Evolutionary conservation across 64 coral and sea anemone species (phyloP).

Genomic region (Dendronephthya gigantea): DNA sequence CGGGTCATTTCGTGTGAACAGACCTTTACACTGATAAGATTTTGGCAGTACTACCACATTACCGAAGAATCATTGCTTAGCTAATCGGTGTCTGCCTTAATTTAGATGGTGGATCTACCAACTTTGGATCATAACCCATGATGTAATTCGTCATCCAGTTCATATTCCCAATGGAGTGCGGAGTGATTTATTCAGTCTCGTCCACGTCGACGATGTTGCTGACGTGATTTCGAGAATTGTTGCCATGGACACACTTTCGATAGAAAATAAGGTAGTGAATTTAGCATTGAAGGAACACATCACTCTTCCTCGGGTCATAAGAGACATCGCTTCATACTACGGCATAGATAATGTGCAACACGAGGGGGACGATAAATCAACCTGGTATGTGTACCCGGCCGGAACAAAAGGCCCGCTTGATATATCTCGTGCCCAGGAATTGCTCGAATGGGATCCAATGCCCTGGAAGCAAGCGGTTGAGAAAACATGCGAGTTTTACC

Average conservation of each 20-base stretch:
- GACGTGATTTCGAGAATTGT: slow-evolving; percentile 56
- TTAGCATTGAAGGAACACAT: slow-evolving; percentile 86
- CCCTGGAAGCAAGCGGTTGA: slow-evolving; percentile 47
- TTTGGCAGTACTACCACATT: too few relatives aligned
- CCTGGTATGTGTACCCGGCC: slow-evolving; percentile 87
- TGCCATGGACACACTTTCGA: slow-evolving; percentile 33
- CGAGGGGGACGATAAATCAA: slow-evolving; percentile 43
- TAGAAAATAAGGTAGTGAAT: slow-evolving; percentile 70
- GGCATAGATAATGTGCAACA: neutral
- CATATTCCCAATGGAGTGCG: slow-evolving; percentile 65
- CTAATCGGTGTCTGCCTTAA: neutral
- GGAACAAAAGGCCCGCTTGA: slow-evolving; percentile 73
- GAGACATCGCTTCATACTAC: slow-evolving; percentile 42
- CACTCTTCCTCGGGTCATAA: slow-evolving; percentile 54
- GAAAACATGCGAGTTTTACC: slow-evolving; percentile 44
- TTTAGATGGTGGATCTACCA: slow-evolving; percentile 96
- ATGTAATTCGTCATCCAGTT: slow-evolving; percentile 57
- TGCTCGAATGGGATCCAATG: slow-evolving; percentile 74
- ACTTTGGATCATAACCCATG: slow-evolving; percentile 75
- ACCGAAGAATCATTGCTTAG: too few relatives aligned
- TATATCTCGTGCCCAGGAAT: slow-evolving; percentile 45
- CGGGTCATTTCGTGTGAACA: too few relatives aligned
- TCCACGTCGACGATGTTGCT: slow-evolving; percentile 82
- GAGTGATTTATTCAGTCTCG: slow-evolving; percentile 59
- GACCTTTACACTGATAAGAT: too few relatives aligned